Conservation (phyloP, 2,888 invertebrate genomes). For the Helicoverpa assulta region DNA sequence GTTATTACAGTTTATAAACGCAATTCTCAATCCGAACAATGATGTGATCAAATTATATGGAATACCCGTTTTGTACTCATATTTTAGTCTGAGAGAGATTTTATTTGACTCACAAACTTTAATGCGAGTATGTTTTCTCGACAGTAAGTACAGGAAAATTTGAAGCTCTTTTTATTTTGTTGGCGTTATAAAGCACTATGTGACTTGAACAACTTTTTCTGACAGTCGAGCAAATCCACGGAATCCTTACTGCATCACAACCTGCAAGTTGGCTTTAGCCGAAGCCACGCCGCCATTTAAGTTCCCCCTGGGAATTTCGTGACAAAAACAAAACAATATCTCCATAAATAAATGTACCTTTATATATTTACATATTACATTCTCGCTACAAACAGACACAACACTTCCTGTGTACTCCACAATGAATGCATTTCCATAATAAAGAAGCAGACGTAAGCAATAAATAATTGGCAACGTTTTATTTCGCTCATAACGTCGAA, state of each 20-base stretch:
- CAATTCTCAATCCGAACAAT: background rate
- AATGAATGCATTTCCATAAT: conserved; percentile 59
- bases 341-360: conserved; percentile 56
- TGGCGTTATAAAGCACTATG: conserved; percentile 49
- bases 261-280: conserved; percentile 66
- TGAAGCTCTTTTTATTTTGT: conserved; percentile 41
- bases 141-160: conserved; percentile 20
- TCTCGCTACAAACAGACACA: conserved; percentile 41
- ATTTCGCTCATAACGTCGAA: conserved; percentile 63
- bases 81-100: conserved; percentile 14
- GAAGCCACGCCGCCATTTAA: conserved; percentile 64
- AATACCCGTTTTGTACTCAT: background rate
- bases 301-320: conserved; percentile 51
- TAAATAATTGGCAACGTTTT: conserved; percentile 63
- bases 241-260: conserved; percentile 67
- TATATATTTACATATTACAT: conserved; percentile 58
- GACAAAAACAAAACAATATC: conserved; percentile 61
- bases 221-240: conserved; percentile 67
- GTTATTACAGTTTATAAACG: background rate
- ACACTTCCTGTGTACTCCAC: conserved; percentile 53
- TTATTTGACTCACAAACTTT: conserved; percentile 40
- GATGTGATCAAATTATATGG: background rate
- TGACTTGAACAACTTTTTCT: conserved; percentile 61
- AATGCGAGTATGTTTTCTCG: conserved; percentile 24
- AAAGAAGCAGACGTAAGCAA: conserved; percentile 47